A percentile compares a stretch with the other conserved stretches of the same genome.
phyloP scores from a whole-genome alignment of 2,113 vertebrate species.

The Bombycilla garrulus region DNA sequence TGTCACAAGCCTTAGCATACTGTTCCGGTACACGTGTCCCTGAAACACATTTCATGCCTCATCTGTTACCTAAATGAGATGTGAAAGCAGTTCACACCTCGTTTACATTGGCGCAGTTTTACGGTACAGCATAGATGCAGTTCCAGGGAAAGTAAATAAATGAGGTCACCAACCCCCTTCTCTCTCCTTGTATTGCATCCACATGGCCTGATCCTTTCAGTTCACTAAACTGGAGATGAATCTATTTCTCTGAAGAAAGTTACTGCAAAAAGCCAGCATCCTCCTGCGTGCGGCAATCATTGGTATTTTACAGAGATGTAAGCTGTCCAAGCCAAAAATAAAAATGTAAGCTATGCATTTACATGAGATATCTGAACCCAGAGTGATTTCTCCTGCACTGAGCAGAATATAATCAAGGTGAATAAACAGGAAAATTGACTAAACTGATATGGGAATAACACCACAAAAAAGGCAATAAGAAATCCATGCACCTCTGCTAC shows the following conservation, averaged over 20 bases:
- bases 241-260: not conserved
- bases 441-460: not conserved
- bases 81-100: slow-evolving; percentile 78
- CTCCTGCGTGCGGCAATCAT: rapidly evolving
- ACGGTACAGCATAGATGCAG: slow-evolving; percentile 51
- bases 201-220: not conserved
- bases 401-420: not conserved
- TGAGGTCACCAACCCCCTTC: slow-evolving; percentile 66
- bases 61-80: slow-evolving; percentile 80
- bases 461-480: not conserved
- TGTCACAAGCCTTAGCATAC: slow-evolving; percentile 46
- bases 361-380: not conserved
- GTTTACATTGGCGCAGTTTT: slow-evolving; percentile 74
- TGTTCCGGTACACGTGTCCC: slow-evolving; percentile 50
- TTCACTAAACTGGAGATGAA: slow-evolving; percentile 26
- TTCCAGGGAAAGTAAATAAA: slow-evolving; percentile 59
- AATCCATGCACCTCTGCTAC: rapidly evolving
- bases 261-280: not conserved
- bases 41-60: slow-evolving; percentile 78
- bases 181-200: slow-evolving; percentile 49
- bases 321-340: not conserved
- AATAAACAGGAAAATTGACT: slow-evolving; percentile 22
- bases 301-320: not conserved
- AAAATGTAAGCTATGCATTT: not conserved
- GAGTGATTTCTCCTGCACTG: not conserved